Evolutionary conservation across 2,797 vertebrate species (phyloP).

Genomic region (Heteromormyrus szaboi): DNA sequence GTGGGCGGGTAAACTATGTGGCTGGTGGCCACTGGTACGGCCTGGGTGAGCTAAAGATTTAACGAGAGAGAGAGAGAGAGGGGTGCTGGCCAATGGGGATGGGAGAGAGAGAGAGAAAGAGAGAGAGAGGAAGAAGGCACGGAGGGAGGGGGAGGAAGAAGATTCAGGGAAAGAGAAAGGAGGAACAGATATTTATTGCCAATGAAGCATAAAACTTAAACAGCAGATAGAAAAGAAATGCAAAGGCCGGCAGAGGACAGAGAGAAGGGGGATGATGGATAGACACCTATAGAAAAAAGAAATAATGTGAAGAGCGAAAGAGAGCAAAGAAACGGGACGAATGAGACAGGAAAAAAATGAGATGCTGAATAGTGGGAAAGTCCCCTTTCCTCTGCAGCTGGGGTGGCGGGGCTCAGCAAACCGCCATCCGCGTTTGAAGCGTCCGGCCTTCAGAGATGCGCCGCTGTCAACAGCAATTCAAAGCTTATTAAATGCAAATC

Average conservation of each 20-base stretch:
- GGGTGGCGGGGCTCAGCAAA: neutral
- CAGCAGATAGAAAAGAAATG: neutral
- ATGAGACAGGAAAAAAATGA: neutral
- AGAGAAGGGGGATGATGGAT: neutral
- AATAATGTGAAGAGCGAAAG: neutral
- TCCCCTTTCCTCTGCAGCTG: neutral
- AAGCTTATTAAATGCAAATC: slow-evolving; percentile 9
- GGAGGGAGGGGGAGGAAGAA: neutral
- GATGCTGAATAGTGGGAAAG: slow-evolving; percentile 3
- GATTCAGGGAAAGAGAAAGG: neutral
- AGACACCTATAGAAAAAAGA: neutral
- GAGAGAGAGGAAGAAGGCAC: neutral
- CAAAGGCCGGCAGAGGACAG: neutral
- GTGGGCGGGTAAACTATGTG: slow-evolving; percentile 29
- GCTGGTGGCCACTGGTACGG: slow-evolving; percentile 17
- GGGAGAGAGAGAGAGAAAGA: neutral
- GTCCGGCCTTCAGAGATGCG: neutral
- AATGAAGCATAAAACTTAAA: neutral
- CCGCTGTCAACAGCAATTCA: neutral
- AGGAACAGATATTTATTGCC: neutral
- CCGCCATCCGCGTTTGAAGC: neutral
- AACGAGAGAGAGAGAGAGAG: neutral
- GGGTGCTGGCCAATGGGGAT: neutral
- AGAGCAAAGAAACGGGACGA: neutral
- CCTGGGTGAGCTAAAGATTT: slow-evolving; percentile 34